Evolutionary conservation across 2,888 invertebrate species (phyloP).

Genomic region (Nematopogon swammerdamellus): DNA sequence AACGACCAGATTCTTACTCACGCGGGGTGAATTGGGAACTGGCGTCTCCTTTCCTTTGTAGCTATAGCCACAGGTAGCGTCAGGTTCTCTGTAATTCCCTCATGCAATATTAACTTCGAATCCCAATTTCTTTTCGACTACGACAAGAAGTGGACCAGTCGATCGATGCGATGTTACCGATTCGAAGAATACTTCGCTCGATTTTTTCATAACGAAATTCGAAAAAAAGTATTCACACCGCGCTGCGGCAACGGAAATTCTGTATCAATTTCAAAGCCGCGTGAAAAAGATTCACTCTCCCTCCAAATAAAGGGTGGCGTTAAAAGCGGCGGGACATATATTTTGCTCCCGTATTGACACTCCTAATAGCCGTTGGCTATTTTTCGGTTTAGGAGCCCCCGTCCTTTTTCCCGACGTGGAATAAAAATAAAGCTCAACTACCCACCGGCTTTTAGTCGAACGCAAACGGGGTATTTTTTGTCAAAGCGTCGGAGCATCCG

Average conservation of each 20-base stretch:
- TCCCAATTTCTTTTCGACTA: slow-evolving; percentile 13
- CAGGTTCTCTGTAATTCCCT: slow-evolving; percentile 29
- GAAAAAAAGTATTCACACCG: background rate
- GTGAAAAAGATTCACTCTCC: background rate
- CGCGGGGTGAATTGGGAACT: background rate
- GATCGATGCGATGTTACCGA: background rate
- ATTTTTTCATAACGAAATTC: background rate
- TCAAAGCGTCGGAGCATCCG: background rate
- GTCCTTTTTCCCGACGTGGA: background rate
- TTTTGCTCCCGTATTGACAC: background rate
- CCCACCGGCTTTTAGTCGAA: background rate
- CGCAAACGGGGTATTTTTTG: background rate
- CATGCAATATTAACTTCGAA: slow-evolving; percentile 52
- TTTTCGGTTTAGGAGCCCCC: background rate
- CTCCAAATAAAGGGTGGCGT: background rate
- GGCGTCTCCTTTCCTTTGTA: background rate
- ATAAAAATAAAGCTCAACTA: background rate
- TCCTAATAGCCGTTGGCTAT: background rate
- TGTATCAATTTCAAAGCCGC: background rate
- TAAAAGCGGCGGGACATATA: background rate
- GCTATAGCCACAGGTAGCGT: no score
- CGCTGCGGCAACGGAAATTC: background rate
- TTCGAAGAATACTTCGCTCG: background rate
- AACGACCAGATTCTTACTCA: no score
- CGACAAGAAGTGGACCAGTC: background rate